phyloP scores from a whole-genome alignment of 2,888 invertebrate genomes.

The Sphaerophoria rueppellii region DNA sequence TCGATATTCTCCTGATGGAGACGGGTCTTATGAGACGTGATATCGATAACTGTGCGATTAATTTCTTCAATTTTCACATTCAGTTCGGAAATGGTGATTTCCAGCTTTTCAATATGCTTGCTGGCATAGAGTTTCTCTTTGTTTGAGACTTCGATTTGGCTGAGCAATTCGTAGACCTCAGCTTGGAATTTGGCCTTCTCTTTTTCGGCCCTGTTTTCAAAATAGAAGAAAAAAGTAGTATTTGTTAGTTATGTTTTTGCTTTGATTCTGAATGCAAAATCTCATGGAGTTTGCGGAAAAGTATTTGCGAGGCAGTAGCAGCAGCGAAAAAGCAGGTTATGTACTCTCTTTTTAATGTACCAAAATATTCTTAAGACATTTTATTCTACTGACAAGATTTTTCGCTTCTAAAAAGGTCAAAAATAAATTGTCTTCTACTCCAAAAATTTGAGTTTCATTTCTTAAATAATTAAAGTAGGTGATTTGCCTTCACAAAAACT shows the following conservation, averaged over 20 bases:
- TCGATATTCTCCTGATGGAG: constrained; percentile 97
- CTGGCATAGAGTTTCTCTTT: constrained; percentile 93
- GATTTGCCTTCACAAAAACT: no score
- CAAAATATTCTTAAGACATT: no score
- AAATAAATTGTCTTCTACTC: no score
- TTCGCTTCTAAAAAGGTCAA: no score
- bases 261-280: not conserved
- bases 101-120: constrained; percentile 95
- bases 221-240: constrained; percentile 20
- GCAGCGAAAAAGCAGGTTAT: not conserved
- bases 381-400: no score
- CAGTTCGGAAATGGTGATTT: constrained; percentile 94
- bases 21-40: constrained; percentile 97
- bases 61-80: constrained; percentile 98
- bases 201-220: constrained; percentile 92
- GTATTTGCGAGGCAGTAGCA: not conserved
- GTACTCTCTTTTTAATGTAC: no score
- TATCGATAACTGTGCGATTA: constrained; percentile 98
- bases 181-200: constrained; percentile 99
- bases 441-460: no score
- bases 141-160: constrained; percentile 96
- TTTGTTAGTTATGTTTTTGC: constrained; percentile 14
- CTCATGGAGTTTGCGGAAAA: constrained; percentile 2
- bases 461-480: no score
- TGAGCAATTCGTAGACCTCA: constrained; percentile 98